Evolutionary conservation across 2,113 vertebrate species (phyloP), one percentile per base, ranked within the genome.

Genomic region (Daubentonia madagascariensis): DNA sequence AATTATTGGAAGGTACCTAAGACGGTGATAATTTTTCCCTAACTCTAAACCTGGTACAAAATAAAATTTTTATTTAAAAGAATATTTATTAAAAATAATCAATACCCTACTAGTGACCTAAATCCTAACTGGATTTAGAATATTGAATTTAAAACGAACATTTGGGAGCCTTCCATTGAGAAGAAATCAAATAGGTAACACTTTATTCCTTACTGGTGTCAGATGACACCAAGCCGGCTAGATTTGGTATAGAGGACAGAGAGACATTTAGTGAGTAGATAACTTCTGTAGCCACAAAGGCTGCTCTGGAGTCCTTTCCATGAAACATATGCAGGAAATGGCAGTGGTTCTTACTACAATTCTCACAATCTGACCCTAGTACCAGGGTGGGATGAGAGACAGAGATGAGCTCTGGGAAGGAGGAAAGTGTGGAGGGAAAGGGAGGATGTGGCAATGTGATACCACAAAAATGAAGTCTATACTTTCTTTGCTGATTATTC

Each of bases 71-170:
- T 14, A 52, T 52, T 52, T 54, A 54, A 54, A 72, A n/a, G 84
- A 57, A 40, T 40, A 67, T 72, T 86, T 93, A 89, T 63, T 87
- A 76, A 65, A 96, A 65, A 68, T 57, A 65, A 63, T 16, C 7
- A 17, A 67, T 23, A 28, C 7, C 35, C 2, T 61, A 68, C 54
- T 35, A 61, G 54, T 59, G 37, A 91, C 43, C 48, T 43, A 52
- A 68, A 5, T 68, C 17, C 23, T 73, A 57, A 57, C 5, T 87
- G 40, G 30, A 45, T 67, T 93, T 90, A 43, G 35, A 89, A 65
- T 59, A 65, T 0, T 68, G 89, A 61, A 85, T 89, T 72, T 96
- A 80, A 85, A 96, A 63, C 11, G 50, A 94, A 35, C 45, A 78
- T 67, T 37, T 67, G 17, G 52, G 48, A 85, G 67, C 2, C 48